phyloP scores from a whole-genome alignment of 1,140 invertebrate species.

The Trichonephila clavata region DNA sequence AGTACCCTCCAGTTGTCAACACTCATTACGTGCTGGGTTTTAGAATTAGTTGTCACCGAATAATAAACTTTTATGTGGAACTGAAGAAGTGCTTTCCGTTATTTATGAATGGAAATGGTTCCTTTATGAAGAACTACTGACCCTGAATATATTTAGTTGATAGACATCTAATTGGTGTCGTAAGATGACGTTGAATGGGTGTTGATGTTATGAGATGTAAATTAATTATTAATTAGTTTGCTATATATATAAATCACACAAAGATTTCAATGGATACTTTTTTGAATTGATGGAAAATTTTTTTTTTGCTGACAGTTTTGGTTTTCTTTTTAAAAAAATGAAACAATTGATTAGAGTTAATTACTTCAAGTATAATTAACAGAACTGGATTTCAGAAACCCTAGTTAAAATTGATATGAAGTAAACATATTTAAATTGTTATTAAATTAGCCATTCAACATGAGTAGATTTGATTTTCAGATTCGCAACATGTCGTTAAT shows the following conservation, averaged over 20 bases:
- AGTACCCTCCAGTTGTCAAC: constrained; percentile 1
- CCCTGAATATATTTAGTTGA: background rate
- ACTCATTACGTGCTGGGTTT: constrained; percentile 14
- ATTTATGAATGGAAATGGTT: background rate
- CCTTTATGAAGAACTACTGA: background rate
- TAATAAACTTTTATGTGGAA: background rate
- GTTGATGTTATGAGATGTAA: background rate
- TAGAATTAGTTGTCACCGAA: background rate
- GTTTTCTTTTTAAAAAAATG: too few species aligned
- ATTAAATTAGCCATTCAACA: too few species aligned
- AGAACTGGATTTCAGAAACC: too few species aligned
- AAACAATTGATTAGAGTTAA: too few species aligned
- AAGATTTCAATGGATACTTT: too few species aligned
- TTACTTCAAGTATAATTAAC: too few species aligned
- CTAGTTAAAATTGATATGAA: too few species aligned
- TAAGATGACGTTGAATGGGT: background rate
- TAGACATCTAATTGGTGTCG: background rate
- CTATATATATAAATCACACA: background rate
- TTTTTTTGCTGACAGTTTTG: too few species aligned
- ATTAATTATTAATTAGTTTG: background rate
- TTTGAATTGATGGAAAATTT: too few species aligned
- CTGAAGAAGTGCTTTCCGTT: background rate
- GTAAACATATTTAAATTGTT: too few species aligned
- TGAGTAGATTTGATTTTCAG: too few species aligned
- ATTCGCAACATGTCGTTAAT: too few species aligned